Percentiles rank a stretch among this genome's conserved stretches.
Conservation (phyloP, 2,113 vertebrate genomes). For the Xerus inauris region DNA sequence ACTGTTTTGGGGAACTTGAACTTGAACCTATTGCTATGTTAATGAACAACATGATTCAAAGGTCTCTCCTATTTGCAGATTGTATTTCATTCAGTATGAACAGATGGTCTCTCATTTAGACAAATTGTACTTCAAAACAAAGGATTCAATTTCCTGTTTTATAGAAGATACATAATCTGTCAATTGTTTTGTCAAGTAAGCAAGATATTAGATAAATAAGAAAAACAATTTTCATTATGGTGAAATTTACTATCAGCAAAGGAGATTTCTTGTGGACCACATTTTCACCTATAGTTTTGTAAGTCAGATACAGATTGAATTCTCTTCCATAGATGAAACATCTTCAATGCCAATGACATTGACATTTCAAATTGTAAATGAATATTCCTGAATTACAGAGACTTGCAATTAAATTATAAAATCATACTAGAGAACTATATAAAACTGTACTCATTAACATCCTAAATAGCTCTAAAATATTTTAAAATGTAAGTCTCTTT, state of each 20-base stretch:
- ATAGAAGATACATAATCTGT: neutral
- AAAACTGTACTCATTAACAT: constrained; percentile 40
- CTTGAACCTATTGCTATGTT: constrained; percentile 35
- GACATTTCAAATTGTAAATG: constrained; percentile 54
- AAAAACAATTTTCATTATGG: neutral
- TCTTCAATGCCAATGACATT: constrained; percentile 20
- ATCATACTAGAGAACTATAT: neutral
- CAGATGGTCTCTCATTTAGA: constrained; percentile 54
- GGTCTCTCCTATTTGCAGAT: neutral
- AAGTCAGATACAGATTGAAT: constrained; percentile 28
- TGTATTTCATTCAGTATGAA: constrained; percentile 61
- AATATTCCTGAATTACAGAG: constrained; percentile 23
- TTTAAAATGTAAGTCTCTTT: constrained; percentile 40
- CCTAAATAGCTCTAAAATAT: constrained; percentile 44
- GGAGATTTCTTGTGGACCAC: neutral
- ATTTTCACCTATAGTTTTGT: constrained; percentile 11
- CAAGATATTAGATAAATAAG: constrained; percentile 14
- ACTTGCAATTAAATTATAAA: constrained; percentile 54
- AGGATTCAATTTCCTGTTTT: constrained; percentile 26
- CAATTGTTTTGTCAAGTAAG: constrained; percentile 4
- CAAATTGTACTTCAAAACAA: constrained; percentile 62
- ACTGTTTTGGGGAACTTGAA: constrained; percentile 42
- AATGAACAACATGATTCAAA: constrained; percentile 38
- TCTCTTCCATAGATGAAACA: neutral
- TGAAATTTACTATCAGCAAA: neutral